Conservation (phyloP, 2,113 vertebrate species). For the Psittacula cyanocephala region DNA sequence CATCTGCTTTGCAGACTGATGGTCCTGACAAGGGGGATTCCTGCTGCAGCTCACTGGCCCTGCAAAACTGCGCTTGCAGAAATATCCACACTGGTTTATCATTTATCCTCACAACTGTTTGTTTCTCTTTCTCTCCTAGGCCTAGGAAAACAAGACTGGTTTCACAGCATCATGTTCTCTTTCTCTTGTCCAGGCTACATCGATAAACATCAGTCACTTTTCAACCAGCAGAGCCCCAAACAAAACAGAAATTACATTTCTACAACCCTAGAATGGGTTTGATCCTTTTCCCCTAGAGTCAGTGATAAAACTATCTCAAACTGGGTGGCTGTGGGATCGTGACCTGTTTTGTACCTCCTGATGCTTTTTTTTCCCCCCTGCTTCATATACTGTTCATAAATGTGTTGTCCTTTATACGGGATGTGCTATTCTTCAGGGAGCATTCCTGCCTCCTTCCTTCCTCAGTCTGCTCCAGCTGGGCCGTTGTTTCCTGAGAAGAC, state of each 20-base stretch:
- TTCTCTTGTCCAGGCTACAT: background rate
- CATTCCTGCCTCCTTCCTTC: background rate
- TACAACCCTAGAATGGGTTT: background rate
- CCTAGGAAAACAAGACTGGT: background rate
- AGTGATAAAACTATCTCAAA: background rate
- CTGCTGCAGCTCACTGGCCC: conserved; percentile 51
- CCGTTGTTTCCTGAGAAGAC: background rate
- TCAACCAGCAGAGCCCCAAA: background rate
- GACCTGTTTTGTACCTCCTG: background rate
- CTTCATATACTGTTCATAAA: background rate
- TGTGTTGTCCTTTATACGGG: fast-evolving
- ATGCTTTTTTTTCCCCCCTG: background rate
- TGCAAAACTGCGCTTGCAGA: conserved; percentile 62
- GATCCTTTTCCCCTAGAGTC: background rate
- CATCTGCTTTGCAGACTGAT: conserved; percentile 80
- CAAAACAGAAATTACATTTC: background rate
- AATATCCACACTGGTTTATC: conserved; percentile 66
- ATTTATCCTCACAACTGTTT: conserved; percentile 47
- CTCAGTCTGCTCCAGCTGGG: background rate
- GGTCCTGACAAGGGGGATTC: conserved; percentile 38
- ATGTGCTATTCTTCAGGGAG: background rate
- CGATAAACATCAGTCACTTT: background rate
- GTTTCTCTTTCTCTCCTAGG: background rate
- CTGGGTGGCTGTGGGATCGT: background rate
- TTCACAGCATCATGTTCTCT: background rate